phyloP scores from a whole-genome alignment of 2,113 vertebrate species.

The Lethenteron camtschaticum region DNA sequence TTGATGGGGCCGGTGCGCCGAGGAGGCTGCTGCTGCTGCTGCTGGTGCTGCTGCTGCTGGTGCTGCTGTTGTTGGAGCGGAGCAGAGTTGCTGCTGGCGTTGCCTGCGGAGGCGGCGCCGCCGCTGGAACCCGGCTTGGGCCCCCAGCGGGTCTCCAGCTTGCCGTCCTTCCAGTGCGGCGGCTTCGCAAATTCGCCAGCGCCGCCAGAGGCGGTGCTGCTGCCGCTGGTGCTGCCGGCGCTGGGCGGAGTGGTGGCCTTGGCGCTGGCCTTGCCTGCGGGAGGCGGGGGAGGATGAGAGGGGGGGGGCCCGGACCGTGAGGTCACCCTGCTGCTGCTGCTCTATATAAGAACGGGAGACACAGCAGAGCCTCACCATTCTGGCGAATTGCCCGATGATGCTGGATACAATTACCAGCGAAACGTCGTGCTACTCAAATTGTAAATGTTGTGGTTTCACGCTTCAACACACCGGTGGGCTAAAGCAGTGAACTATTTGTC shows the following conservation, averaged over 20 bases:
- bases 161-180: constrained; percentile 36
- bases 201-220: constrained; percentile 25
- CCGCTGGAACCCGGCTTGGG: constrained; percentile 36
- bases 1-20: constrained; percentile 65
- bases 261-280: constrained; percentile 10
- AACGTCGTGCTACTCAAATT: no score
- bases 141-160: constrained; percentile 69
- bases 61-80: neutral
- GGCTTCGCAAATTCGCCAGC: constrained; percentile 52
- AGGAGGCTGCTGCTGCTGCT: constrained; percentile 20
- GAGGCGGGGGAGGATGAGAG: constrained; percentile 7
- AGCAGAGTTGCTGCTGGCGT: no score
- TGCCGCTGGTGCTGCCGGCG: constrained; percentile 19
- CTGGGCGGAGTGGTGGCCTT: constrained; percentile 15
- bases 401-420: no score
- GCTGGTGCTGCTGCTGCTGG: neutral
- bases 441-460: no score
- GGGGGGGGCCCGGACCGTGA: no score
- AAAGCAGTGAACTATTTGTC: no score
- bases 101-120: constrained; percentile 38
- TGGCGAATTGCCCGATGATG: no score
- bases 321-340: no score
- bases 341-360: no score
- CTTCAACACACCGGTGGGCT: no score
- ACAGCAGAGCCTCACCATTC: no score